Percentiles rank a stretch among this genome's conserved stretches.
Evolutionary conservation across 2,797 vertebrate species (phyloP).

Genomic region (Petrocephalus schoutedeni): DNA sequence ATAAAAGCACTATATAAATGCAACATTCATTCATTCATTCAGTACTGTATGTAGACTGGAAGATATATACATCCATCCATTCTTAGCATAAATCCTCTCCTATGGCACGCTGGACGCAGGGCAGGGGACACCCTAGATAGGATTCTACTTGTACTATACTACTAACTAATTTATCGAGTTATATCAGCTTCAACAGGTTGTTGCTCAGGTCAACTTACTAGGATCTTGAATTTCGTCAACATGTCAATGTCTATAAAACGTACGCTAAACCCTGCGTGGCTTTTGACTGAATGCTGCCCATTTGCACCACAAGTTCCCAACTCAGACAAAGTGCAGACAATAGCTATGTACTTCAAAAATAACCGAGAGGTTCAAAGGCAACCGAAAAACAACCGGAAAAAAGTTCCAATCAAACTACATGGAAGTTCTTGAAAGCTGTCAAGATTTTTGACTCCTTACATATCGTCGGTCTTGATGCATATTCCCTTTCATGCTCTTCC

Average conservation of each 20-base stretch:
- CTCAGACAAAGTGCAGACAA: background rate
- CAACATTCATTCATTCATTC: no score
- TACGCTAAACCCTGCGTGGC: background rate
- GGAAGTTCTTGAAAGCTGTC: conserved; percentile 1
- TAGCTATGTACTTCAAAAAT: background rate
- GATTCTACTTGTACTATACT: background rate
- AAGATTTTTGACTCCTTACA: background rate
- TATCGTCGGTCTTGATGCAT: background rate
- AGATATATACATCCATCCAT: no score
- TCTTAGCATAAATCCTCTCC: background rate
- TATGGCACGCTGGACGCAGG: background rate
- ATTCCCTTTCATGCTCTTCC: background rate
- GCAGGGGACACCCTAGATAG: background rate
- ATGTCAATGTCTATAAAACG: background rate
- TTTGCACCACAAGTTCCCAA: background rate
- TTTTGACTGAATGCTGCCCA: background rate
- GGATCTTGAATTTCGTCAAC: background rate
- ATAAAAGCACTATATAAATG: no score
- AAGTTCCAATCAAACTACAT: background rate
- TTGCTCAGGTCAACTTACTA: background rate
- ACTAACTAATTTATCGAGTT: background rate
- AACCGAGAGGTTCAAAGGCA: background rate
- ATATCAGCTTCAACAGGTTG: background rate
- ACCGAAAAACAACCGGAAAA: background rate
- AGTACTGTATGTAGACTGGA: background rate